These are phyloP conservation scores for Horisme vitalbata DNA, from an alignment of 2,888 invertebrate genomes.

Conservation along the genomic window DNA sequence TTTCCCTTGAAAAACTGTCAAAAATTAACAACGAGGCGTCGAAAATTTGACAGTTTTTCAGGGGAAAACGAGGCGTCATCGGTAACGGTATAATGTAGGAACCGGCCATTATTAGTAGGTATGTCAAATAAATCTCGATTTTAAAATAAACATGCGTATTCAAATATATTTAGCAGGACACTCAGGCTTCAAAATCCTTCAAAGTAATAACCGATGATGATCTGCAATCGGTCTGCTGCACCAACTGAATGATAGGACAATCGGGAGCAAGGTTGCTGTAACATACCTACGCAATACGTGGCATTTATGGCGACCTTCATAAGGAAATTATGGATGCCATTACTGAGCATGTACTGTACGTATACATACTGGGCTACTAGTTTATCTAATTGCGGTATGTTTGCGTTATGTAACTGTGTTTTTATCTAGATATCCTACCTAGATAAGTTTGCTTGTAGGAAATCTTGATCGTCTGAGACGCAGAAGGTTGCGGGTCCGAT, in stretches of 20 bases:
- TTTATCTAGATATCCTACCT: too few relatives aligned
- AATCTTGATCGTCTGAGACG: too few relatives aligned
- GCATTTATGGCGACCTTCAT: slow-evolving; percentile 38
- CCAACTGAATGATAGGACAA: slow-evolving; percentile 60
- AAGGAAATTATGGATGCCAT: slow-evolving; percentile 41
- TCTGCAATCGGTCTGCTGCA: slow-evolving; percentile 54
- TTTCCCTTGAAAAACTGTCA: too few relatives aligned
- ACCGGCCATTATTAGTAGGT: too few relatives aligned
- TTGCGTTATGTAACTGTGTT: slow-evolving; percentile 3
- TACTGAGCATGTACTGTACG: slow-evolving; percentile 33
- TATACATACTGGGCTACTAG: slow-evolving; percentile 16
- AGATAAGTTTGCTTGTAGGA: too few relatives aligned
- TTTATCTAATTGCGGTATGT: slow-evolving; percentile 26
- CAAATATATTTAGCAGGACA: neutral
- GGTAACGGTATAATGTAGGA: too few relatives aligned
- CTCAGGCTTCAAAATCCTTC: neutral
- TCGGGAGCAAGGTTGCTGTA: slow-evolving; percentile 69
- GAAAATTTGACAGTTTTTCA: too few relatives aligned
- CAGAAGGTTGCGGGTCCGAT: too few relatives aligned
- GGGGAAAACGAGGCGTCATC: too few relatives aligned
- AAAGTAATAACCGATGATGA: slow-evolving; percentile 8
- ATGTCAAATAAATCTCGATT: too few relatives aligned
- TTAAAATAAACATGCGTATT: too few relatives aligned
- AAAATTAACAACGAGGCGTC: too few relatives aligned
- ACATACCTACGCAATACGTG: slow-evolving; percentile 16